phyloP scores from a whole-genome alignment of 1,140 invertebrate species.

The Drosophila insularis region DNA sequence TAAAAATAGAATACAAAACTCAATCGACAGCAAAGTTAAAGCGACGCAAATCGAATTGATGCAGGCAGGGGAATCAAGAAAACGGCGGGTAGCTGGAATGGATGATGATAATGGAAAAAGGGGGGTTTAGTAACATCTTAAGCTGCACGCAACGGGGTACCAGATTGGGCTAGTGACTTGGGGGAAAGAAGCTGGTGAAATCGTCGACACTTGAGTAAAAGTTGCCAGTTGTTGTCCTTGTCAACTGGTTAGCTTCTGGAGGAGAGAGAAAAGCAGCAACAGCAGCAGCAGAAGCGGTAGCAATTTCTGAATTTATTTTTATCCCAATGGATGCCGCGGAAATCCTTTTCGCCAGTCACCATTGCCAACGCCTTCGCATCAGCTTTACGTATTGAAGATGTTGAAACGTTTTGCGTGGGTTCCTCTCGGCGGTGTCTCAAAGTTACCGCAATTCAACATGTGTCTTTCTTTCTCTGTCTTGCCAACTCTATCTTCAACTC shows the following conservation, averaged over 20 bases:
- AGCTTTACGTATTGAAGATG: constrained; percentile 38
- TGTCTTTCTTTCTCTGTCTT: not conserved
- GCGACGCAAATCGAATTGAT: constrained; percentile 71
- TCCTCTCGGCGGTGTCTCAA: constrained; percentile 5
- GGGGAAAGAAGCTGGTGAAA: constrained; percentile 9
- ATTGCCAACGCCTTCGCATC: constrained; percentile 5
- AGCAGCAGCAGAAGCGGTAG: constrained; percentile 55
- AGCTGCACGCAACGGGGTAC: not conserved
- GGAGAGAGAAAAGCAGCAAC: not conserved
- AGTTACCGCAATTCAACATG: constrained; percentile 22
- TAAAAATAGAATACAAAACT: constrained; percentile 55
- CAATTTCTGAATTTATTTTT: constrained; percentile 80
- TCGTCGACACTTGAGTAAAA: constrained; percentile 69
- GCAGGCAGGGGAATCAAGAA: constrained; percentile 37
- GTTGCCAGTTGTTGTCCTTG: constrained; percentile 56
- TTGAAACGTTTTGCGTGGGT: constrained; percentile 65
- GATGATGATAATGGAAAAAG: not conserved
- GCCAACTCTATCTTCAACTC: constrained; percentile 6
- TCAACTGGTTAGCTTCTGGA: constrained; percentile 30
- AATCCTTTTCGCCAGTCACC: constrained; percentile 52
- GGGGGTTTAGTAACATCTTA: constrained; percentile 1
- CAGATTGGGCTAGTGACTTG: not conserved
- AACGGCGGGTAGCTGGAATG: too few relatives aligned
- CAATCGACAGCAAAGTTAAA: constrained; percentile 69
- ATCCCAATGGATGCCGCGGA: constrained; percentile 72